phyloP scores from a whole-genome alignment of 2,888 invertebrate genomes.

The Drosophila longiperda region DNA sequence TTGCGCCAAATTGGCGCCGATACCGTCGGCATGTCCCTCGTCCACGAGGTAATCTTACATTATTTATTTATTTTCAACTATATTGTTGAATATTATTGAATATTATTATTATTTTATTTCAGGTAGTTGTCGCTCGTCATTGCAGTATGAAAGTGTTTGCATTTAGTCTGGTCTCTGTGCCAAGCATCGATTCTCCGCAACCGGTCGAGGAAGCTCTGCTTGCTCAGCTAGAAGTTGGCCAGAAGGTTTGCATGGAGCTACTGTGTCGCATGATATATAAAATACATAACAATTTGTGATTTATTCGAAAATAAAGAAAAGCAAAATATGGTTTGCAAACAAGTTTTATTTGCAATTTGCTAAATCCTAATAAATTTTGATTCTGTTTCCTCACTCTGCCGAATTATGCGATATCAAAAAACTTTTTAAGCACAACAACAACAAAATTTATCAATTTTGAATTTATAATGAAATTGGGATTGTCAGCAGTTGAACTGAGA shows the following conservation, averaged over 20 bases:
- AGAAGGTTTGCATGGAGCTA: constrained; percentile 88
- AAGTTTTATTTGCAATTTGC: background rate
- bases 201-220: constrained; percentile 85
- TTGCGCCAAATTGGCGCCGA: constrained; percentile 92
- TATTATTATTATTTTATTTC: background rate
- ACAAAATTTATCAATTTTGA: background rate
- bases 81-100: background rate
- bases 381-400: background rate
- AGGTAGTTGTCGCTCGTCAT: constrained; percentile 93
- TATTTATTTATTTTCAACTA: background rate
- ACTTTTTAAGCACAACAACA: background rate
- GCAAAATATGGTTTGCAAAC: background rate
- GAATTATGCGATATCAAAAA: background rate
- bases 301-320: constrained; percentile 2
- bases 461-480: background rate
- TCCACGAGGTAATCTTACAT: constrained; percentile 88
- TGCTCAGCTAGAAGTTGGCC: constrained; percentile 86
- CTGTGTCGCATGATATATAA: constrained; percentile 87
- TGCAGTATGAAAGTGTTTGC: constrained; percentile 95
- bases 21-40: constrained; percentile 92
- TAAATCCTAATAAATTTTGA: background rate
- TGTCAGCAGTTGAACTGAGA: background rate
- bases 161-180: constrained; percentile 94
- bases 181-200: constrained; percentile 82
- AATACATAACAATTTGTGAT: constrained; percentile 58